These are phyloP conservation scores for Sinocyclocheilus grahami DNA, from an alignment of 2,113 vertebrate genomes.

Conservation along the genomic window DNA sequence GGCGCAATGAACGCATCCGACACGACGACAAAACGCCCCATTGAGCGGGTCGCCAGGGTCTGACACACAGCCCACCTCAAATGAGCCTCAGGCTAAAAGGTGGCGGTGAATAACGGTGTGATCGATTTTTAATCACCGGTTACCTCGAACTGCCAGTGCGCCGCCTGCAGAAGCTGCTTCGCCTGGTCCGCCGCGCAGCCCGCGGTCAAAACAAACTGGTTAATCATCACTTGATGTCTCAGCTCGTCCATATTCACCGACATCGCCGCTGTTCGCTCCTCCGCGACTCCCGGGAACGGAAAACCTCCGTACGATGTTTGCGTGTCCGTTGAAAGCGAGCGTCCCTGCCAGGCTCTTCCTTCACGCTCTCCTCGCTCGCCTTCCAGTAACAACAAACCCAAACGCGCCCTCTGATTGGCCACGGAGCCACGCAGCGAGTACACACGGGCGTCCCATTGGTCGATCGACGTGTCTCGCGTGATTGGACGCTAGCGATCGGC, in stretches of 20 bases:
- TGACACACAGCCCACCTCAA: neutral
- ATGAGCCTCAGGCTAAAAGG: too few relatives aligned
- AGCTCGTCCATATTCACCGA: slow-evolving; percentile 93
- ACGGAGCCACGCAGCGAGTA: slow-evolving; percentile 19
- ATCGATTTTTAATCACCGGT: neutral
- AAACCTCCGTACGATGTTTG: neutral
- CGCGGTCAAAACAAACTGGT: slow-evolving; percentile 80
- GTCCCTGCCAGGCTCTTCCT: slow-evolving; percentile 37
- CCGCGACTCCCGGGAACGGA: slow-evolving; percentile 13
- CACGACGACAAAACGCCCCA: neutral
- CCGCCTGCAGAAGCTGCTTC: slow-evolving; percentile 92
- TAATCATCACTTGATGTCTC: slow-evolving; percentile 83
- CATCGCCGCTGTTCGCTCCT: slow-evolving; percentile 66
- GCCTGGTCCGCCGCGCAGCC: slow-evolving; percentile 86
- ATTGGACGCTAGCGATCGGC: accelerated
- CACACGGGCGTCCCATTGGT: slow-evolving; percentile 65
- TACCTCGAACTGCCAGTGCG: slow-evolving; percentile 97
- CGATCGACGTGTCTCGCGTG: neutral
- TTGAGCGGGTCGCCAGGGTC: too few relatives aligned
- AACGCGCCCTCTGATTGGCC: slow-evolving; percentile 55
- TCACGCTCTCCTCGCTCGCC: slow-evolving; percentile 53
- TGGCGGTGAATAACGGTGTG: neutral
- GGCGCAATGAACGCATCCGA: neutral
- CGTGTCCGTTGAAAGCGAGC: neutral
- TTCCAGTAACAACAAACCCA: slow-evolving; percentile 72